Conservation (phyloP, 37 sponge, comb jelly and placozoan species). For the Axinella damicornis region DNA sequence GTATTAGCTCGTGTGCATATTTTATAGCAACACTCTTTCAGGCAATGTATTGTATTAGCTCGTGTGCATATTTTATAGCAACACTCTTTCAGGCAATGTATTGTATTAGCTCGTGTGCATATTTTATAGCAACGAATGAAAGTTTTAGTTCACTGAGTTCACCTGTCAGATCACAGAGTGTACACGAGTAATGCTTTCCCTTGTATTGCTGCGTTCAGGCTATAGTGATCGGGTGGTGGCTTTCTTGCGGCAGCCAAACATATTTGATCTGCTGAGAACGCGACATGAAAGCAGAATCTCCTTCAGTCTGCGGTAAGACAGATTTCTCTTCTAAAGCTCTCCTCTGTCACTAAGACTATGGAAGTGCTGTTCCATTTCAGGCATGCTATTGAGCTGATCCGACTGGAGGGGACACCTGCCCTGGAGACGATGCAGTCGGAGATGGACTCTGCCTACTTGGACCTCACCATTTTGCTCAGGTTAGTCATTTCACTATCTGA, state of each 20-base stretch:
- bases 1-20: too few relatives aligned
- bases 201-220: not conserved
- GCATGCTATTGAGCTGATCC: slow-evolving; percentile 26
- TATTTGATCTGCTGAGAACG: slow-evolving; percentile 31
- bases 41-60: too few relatives aligned
- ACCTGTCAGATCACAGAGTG: not conserved
- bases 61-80: too few relatives aligned
- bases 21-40: too few relatives aligned
- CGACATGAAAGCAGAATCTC: slow-evolving; percentile 11
- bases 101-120: too few relatives aligned
- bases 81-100: too few relatives aligned
- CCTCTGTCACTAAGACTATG: not conserved
- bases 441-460: slow-evolving; percentile 1
- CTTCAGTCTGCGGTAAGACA: slow-evolving; percentile 39
- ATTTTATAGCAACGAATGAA: too few relatives aligned
- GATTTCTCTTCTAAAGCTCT: not conserved
- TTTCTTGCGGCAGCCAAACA: slow-evolving; percentile 77
- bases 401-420: slow-evolving; percentile 4
- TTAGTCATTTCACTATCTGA: not conserved
- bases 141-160: too few relatives aligned
- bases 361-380: not conserved
- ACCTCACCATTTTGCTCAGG: slow-evolving; percentile 44
- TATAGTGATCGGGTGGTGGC: slow-evolving; percentile 76
- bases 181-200: not conserved
- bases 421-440: slow-evolving; percentile 28